Base-by-base conservation (phyloP, 2,113 vertebrate species). In the Sporophila hypoxantha region DNA sequence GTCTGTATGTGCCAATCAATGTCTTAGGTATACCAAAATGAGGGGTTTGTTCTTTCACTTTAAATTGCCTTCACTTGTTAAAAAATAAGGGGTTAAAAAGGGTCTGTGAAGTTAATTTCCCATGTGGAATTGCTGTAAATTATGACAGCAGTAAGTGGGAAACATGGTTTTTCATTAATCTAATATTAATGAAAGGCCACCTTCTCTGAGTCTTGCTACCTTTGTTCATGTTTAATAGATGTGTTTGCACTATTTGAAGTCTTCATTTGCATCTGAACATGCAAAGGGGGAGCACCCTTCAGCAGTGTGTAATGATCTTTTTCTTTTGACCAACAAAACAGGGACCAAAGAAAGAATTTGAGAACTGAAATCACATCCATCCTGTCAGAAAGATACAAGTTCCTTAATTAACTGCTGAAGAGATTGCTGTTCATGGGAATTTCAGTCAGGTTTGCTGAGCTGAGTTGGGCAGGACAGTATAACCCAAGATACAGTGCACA, bases 401-500 rank as follows among this genome's bases (percentile, higher is more conserved):
- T 76, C 7, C 18, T 50, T 56, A 85, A 46, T 41, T 91, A 56
- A 29, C 16, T 74, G 10, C 17, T 65, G 34, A 4, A 29, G 66
- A 30, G 32, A 30, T 41, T 77, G 7, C 21, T 49, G 42, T 34
- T 84, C 11, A 20, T 61, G 32, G 9, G 46, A 61, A 76, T 81
- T 69, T 16, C 20, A 39, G 46, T 46, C 36, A 19, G 22, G 50
- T 25, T 29, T 20, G 9, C n/a, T 18, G 44, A 44, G 60, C 15
- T 49, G 32, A 26, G 17, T 0, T 13, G 62, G 17, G 17, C 32
- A 56, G 57, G 47, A 20, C 19, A 6, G 4, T 3, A 5, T 16
- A 59, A 67, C 10, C 17, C 12, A 3, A 4, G 4, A 12, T 2
- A 8, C 2, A 26, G 2, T n/a, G 20, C 17, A 36, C 8, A 53